A percentile compares a stretch with the other conserved stretches of the same genome.
Conservation (phyloP, 1,140 invertebrate genomes). For the Drosophila lowei region DNA sequence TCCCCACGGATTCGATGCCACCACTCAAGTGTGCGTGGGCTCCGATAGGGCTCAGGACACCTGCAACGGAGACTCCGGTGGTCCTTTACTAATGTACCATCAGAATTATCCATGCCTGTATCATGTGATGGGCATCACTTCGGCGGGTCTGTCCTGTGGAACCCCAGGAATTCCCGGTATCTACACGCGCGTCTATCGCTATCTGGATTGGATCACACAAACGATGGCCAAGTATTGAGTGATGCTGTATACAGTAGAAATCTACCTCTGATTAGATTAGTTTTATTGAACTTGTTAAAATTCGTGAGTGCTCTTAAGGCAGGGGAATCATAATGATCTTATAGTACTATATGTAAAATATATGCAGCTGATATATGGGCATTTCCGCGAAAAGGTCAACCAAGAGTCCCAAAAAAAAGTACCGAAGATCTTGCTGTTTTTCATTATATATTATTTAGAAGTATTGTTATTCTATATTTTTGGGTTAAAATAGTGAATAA, state of each 20-base stretch:
- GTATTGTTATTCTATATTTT: too few relatives aligned
- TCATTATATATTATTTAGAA: too few relatives aligned
- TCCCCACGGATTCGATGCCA: conserved; percentile 83
- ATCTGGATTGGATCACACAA: conserved; percentile 68
- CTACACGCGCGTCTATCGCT: conserved; percentile 71
- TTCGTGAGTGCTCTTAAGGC: too few relatives aligned
- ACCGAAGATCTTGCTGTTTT: too few relatives aligned
- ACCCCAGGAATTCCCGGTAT: conserved; percentile 63
- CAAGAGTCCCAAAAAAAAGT: too few relatives aligned
- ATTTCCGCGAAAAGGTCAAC: too few relatives aligned
- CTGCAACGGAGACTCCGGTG: conserved; percentile 80
- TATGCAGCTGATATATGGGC: too few relatives aligned
- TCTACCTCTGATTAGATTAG: neutral
- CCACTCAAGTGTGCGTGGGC: conserved; percentile 88
- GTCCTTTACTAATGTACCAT: conserved; percentile 69
- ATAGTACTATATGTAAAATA: too few relatives aligned
- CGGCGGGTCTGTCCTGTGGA: conserved; percentile 64
- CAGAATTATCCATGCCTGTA: conserved; percentile 69
- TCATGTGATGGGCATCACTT: conserved; percentile 71
- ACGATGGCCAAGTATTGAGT: conserved; percentile 21
- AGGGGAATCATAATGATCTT: too few relatives aligned
- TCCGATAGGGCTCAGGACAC: conserved; percentile 83
- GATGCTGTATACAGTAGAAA: neutral
- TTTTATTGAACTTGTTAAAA: neutral
- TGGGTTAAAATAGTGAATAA: too few relatives aligned